A percentile compares a stretch with the other conserved stretches of the same genome.
Conservation (phyloP, 2,797 vertebrate species). For the Salarias fasciatus region DNA sequence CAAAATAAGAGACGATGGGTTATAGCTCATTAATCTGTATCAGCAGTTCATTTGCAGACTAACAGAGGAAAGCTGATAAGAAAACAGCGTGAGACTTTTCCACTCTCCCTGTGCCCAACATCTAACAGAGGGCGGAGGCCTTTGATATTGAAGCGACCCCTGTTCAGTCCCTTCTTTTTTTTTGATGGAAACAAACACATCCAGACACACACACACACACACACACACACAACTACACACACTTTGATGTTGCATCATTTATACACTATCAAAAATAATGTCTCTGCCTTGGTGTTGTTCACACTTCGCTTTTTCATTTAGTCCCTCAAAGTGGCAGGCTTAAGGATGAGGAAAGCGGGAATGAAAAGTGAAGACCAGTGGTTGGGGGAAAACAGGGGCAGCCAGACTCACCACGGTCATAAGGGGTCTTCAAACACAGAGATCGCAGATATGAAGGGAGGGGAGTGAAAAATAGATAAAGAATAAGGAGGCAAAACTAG, state of each 20-base stretch:
- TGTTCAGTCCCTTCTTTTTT: conserved; percentile 66
- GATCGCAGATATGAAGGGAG: conserved; percentile 73
- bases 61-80: conserved; percentile 74
- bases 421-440: conserved; percentile 73
- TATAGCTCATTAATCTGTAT: conserved; percentile 79
- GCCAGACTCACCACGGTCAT: conserved; percentile 49
- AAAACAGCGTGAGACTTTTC: conserved; percentile 70
- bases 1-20: conserved; percentile 66
- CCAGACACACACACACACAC: conserved; percentile 27
- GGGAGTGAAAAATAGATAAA: conserved; percentile 70
- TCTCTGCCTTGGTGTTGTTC: conserved; percentile 60
- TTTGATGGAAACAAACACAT: conserved; percentile 23
- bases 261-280: conserved; percentile 64
- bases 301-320: conserved; percentile 60
- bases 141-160: conserved; percentile 77
- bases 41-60: conserved; percentile 76
- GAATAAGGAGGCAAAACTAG: conserved; percentile 75
- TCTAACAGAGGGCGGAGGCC: conserved; percentile 56
- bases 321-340: conserved; percentile 55
- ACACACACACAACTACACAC: conserved; percentile 12
- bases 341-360: conserved; percentile 40
- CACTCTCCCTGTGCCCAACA: conserved; percentile 58
- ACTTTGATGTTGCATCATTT: conserved; percentile 77
- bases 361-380: conserved; percentile 50
- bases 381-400: neutral